A percentile compares a stretch with the other conserved stretches of the same genome.
These are phyloP conservation scores for Sinocyclocheilus maitianheensis DNA, from an alignment of 2,113 vertebrate genomes.

Conservation along the genomic window DNA sequence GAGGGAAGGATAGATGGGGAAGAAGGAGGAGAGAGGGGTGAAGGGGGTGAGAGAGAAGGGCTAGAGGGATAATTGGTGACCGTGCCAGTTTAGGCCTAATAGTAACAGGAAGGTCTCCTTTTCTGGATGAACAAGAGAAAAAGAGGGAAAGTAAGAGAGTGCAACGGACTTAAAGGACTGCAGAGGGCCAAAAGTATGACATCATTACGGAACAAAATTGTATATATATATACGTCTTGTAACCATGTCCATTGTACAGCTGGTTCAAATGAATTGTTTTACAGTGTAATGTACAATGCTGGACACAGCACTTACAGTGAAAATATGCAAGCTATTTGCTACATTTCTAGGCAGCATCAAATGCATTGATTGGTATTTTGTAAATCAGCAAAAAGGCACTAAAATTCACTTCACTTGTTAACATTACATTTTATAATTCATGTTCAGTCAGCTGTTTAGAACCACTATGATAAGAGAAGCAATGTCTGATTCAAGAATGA, in stretches of 20 bases:
- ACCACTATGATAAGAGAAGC: too few species aligned
- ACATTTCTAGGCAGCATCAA: background rate
- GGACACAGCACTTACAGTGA: background rate
- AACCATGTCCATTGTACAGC: background rate
- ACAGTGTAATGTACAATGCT: background rate
- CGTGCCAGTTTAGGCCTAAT: slow-evolving; percentile 36
- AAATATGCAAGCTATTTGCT: background rate
- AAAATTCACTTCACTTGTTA: background rate
- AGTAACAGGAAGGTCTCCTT: background rate
- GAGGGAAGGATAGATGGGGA: slow-evolving; percentile 58
- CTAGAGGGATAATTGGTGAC: slow-evolving; percentile 30
- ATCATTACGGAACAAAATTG: background rate
- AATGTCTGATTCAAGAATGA: too few species aligned
- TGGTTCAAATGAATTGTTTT: background rate
- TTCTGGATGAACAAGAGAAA: background rate
- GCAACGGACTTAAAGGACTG: background rate
- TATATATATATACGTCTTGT: background rate
- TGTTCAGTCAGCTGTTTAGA: too few species aligned
- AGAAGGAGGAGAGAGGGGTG: slow-evolving; percentile 61
- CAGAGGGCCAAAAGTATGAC: background rate
- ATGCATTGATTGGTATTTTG: background rate
- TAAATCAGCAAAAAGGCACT: too few species aligned
- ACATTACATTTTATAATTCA: background rate
- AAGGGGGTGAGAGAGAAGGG: slow-evolving; percentile 55
- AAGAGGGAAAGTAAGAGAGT: background rate